A percentile compares a stretch with the other conserved stretches of the same genome.
phyloP scores from a whole-genome alignment of 2,797 vertebrate genomes.

The Ispidina lecontei region DNA sequence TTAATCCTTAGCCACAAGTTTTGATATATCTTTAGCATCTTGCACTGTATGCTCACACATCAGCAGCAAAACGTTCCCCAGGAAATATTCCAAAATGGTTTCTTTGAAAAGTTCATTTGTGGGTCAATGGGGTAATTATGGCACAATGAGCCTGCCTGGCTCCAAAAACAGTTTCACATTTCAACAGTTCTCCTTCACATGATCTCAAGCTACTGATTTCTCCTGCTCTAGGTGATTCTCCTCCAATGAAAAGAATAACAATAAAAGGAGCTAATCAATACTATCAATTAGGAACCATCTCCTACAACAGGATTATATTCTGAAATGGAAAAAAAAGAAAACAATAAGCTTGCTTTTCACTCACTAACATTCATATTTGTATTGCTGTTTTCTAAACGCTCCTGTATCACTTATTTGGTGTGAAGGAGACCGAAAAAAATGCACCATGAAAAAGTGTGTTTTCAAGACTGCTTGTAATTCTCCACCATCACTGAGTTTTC shows the following conservation, averaged over 20 bases:
- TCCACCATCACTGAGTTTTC: neutral
- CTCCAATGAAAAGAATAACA: slow-evolving; percentile 12
- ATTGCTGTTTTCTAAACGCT: neutral
- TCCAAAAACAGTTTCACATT: slow-evolving; percentile 13
- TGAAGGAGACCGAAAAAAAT: neutral
- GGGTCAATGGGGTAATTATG: slow-evolving; percentile 46
- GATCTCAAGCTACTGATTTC: neutral
- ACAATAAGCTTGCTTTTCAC: neutral
- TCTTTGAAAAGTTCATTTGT: slow-evolving; percentile 51
- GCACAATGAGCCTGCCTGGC: slow-evolving; percentile 5
- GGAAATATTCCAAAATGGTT: slow-evolving; percentile 39
- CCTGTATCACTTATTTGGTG: neutral
- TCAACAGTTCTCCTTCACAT: neutral
- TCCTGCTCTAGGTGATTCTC: neutral
- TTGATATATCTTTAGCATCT: neutral
- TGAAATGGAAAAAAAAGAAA: neutral
- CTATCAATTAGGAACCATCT: neutral
- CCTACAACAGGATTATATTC: neutral
- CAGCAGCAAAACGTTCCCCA: slow-evolving; percentile 28
- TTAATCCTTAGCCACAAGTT: neutral
- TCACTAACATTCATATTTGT: neutral
- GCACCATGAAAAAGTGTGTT: neutral
- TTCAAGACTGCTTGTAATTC: neutral
- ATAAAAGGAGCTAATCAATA: slow-evolving; percentile 32
- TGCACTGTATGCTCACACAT: slow-evolving; percentile 17